Conservation (phyloP, 2,113 vertebrate genomes). For the Donacobius atricapilla region DNA sequence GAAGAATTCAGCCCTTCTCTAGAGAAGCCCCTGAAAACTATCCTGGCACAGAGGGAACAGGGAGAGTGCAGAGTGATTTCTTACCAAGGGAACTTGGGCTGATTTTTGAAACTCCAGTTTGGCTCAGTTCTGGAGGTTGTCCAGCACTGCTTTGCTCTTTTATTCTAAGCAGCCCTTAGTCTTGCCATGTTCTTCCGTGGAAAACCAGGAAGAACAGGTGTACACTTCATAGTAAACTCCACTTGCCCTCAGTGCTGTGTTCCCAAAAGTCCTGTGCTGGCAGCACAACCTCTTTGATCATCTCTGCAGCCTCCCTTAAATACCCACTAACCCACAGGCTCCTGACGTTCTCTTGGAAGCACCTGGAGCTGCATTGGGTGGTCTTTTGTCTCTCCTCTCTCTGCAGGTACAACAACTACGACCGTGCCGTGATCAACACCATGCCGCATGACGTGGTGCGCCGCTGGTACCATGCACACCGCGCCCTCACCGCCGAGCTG, state of each 20-base stretch:
- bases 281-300: background rate
- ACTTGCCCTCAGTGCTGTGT: background rate
- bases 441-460: slow-evolving; percentile 81
- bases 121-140: background rate
- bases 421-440: slow-evolving; percentile 86
- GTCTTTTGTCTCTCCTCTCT: background rate
- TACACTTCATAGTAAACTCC: background rate
- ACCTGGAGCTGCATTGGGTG: accelerated
- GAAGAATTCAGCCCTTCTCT: background rate
- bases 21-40: background rate
- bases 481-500: slow-evolving; percentile 82
- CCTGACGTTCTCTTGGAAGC: background rate
- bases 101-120: background rate
- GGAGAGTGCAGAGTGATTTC: accelerated
- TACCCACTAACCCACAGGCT: background rate
- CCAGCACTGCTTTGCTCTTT: no score
- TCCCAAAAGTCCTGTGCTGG: background rate
- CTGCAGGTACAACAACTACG: slow-evolving; percentile 93
- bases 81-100: background rate
- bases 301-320: background rate
- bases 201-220: background rate
- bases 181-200: background rate
- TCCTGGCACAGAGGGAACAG: accelerated
- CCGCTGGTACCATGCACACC: slow-evolving; percentile 87
- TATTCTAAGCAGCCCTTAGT: background rate